These are phyloP conservation scores for Tympanoctomys barrerae DNA, from an alignment of 2,797 vertebrate genomes.

Conservation along the genomic window DNA sequence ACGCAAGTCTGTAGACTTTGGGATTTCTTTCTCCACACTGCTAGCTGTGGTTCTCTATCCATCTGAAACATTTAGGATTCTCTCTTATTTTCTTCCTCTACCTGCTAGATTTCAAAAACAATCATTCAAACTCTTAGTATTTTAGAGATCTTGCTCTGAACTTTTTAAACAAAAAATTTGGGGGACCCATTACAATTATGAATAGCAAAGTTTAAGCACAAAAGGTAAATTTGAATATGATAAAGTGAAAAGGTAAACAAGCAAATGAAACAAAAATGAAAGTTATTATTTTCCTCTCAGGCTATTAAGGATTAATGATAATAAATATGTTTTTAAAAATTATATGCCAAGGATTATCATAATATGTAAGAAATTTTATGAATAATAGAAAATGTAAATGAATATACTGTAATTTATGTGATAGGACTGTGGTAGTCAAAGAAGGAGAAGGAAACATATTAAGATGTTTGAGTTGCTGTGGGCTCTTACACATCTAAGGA, in stretches of 20 bases:
- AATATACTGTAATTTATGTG: background rate
- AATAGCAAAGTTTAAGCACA: background rate
- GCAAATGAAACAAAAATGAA: background rate
- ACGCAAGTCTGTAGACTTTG: conserved; percentile 7
- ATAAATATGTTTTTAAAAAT: background rate
- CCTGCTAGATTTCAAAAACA: conserved; percentile 18
- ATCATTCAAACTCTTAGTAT: background rate
- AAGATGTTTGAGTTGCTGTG: background rate
- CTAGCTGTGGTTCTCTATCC: conserved; percentile 19
- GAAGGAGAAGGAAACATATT: background rate
- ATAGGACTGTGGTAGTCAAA: background rate
- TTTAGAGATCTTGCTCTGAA: conserved; percentile 17
- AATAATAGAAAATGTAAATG: background rate
- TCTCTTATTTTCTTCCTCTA: background rate
- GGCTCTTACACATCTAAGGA: background rate
- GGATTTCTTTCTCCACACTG: background rate
- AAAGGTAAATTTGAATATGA: conserved; percentile 9
- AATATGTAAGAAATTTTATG: background rate
- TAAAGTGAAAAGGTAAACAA: background rate
- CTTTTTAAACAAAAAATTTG: background rate
- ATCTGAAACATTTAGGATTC: background rate
- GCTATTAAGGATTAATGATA: background rate
- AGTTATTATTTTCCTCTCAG: background rate
- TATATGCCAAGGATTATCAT: background rate
- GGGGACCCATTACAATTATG: background rate